Evolutionary conservation across 35 echinoderm and acorn worm genomes (phyloP).

Genomic region (Apostichopus californicus): DNA sequence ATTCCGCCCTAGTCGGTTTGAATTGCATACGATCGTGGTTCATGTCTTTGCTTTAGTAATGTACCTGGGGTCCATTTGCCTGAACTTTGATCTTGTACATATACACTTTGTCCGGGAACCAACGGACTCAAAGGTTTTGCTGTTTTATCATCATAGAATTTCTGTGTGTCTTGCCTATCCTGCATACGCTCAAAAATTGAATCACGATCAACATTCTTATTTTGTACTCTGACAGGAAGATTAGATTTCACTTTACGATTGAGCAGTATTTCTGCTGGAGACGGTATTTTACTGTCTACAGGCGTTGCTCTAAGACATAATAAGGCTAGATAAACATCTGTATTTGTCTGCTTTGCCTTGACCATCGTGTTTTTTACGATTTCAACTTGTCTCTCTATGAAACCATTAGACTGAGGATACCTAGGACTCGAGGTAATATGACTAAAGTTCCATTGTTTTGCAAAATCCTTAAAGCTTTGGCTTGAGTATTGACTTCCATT

Average conservation of each 20-base stretch:
- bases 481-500: constrained; percentile 64
- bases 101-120: no score
- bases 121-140: no score
- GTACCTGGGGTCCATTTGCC: no score
- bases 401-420: constrained; percentile 67
- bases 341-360: constrained; percentile 23
- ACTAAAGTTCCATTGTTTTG: constrained; percentile 42
- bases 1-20: no score
- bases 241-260: constrained; percentile 26
- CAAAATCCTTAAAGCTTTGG: constrained; percentile 42
- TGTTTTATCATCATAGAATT: no score
- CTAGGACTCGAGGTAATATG: constrained; percentile 66
- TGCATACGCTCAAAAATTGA: no score
- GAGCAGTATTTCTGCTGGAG: constrained; percentile 62
- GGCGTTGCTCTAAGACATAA: constrained; percentile 60
- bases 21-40: no score
- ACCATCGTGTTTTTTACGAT: constrained; percentile 54
- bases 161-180: no score
- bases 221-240: constrained; percentile 56
- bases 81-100: no score
- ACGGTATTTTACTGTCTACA: constrained; percentile 62
- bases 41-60: no score
- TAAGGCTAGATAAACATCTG: constrained; percentile 50
- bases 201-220: not conserved
- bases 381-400: constrained; percentile 64